These are phyloP conservation scores for Cerastis rubricosa DNA, from an alignment of 2,888 invertebrate species.

Conservation along the genomic window DNA sequence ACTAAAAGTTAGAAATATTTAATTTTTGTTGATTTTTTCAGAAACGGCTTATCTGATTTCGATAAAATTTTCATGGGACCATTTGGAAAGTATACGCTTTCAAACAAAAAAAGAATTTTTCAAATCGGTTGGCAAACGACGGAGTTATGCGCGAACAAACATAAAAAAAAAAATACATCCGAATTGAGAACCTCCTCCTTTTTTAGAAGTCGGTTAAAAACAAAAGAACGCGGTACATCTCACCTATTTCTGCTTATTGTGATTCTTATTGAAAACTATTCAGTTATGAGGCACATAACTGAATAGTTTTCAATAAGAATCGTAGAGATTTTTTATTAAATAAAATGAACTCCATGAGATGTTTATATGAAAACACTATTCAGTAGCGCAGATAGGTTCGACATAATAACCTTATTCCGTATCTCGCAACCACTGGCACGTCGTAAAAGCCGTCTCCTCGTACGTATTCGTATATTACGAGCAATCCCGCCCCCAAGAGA, in stretches of 20 bases:
- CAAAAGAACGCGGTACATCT: conserved; percentile 7
- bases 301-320: too few species aligned
- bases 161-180: too few species aligned
- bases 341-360: conserved; percentile 42
- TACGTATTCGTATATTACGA: conserved; percentile 58
- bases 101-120: too few species aligned
- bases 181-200: too few species aligned
- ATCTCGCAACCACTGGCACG: conserved; percentile 59
- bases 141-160: too few species aligned
- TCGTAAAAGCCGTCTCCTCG: conserved; percentile 61
- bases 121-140: too few species aligned
- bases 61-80: too few species aligned
- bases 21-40: too few species aligned
- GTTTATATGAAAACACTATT: conserved; percentile 60
- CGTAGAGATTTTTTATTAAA: conserved; percentile 43
- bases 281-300: not conserved
- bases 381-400: conserved; percentile 38
- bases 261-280: not conserved
- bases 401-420: conserved; percentile 67
- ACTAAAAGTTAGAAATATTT: too few species aligned
- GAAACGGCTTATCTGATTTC: too few species aligned
- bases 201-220: too few species aligned
- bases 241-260: not conserved
- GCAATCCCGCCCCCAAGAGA: conserved; percentile 60
- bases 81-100: too few species aligned